Evolutionary conservation across 2,797 vertebrate species (phyloP).

Genomic region (Tamandua tetradactyla): DNA sequence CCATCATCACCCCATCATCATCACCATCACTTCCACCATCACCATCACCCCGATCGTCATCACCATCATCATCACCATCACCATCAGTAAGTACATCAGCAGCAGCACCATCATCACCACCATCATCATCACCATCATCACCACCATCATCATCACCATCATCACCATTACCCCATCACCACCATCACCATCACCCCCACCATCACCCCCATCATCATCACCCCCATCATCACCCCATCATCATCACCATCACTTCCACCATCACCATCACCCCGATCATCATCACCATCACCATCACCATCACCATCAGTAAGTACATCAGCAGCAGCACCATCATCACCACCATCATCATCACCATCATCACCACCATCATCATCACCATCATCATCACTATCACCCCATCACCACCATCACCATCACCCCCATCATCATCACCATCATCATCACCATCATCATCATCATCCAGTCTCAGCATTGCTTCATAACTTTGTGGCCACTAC

Average conservation of each 20-base stretch:
- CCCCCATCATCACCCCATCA: accelerated
- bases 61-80: not conserved
- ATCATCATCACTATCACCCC: not conserved
- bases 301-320: too few relatives aligned
- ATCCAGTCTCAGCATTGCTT: not conserved
- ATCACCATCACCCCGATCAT: accelerated
- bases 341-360: not conserved
- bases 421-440: too few relatives aligned
- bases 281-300: accelerated
- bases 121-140: not conserved
- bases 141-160: not conserved
- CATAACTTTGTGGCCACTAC: not conserved
- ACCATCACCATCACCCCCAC: accelerated
- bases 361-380: accelerated
- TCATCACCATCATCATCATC: not conserved
- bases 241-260: accelerated
- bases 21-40: too few relatives aligned
- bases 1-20: accelerated
- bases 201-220: accelerated
- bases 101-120: not conserved
- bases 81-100: not conserved
- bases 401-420: not conserved
- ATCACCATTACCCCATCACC: too few relatives aligned
- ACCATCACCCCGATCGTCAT: accelerated
- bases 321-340: accelerated